Conservation (phyloP, 1,140 invertebrate genomes). For the Caligus rogercresseyi region DNA sequence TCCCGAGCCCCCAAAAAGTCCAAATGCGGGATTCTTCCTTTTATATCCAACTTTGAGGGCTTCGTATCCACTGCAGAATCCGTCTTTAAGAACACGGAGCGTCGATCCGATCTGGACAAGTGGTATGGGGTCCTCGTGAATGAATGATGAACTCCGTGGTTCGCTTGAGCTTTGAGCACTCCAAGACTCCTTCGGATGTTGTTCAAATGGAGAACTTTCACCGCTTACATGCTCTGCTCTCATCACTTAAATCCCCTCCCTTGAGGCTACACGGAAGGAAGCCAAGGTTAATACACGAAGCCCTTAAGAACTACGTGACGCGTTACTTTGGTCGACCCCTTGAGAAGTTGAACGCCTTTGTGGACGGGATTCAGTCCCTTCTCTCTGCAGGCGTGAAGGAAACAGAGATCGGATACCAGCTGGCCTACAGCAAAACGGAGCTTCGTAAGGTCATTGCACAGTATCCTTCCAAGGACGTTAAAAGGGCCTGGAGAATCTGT, state of each 20-base stretch:
- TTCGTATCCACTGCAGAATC: constrained; percentile 69
- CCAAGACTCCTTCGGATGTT: constrained; percentile 82
- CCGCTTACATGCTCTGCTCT: constrained; percentile 67
- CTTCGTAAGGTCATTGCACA: constrained; percentile 67
- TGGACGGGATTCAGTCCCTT: constrained; percentile 40
- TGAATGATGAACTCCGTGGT: constrained; percentile 65
- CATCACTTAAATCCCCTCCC: constrained; percentile 72
- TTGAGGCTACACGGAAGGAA: constrained; percentile 73
- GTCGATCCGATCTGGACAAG: constrained; percentile 85
- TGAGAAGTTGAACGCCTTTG: constrained; percentile 75
- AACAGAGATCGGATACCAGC: constrained; percentile 92
- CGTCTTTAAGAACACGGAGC: constrained; percentile 67
- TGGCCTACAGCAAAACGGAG: constrained; percentile 93
- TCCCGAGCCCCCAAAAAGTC: constrained; percentile 42
- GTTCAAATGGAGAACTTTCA: constrained; percentile 97
- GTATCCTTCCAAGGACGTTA: constrained; percentile 87
- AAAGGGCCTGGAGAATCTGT: constrained; percentile 86
- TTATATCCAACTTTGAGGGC: constrained; percentile 77
- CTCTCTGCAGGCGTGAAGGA: constrained; percentile 82
- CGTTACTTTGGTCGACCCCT: constrained; percentile 84
- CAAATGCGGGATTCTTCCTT: constrained; percentile 75
- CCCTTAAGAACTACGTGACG: constrained; percentile 73
- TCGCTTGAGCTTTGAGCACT: constrained; percentile 60
- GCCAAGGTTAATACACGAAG: constrained; percentile 68
- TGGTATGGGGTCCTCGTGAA: constrained; percentile 71